Conservation (phyloP, 2,113 vertebrate genomes). For the Chionodraco myersi region DNA sequence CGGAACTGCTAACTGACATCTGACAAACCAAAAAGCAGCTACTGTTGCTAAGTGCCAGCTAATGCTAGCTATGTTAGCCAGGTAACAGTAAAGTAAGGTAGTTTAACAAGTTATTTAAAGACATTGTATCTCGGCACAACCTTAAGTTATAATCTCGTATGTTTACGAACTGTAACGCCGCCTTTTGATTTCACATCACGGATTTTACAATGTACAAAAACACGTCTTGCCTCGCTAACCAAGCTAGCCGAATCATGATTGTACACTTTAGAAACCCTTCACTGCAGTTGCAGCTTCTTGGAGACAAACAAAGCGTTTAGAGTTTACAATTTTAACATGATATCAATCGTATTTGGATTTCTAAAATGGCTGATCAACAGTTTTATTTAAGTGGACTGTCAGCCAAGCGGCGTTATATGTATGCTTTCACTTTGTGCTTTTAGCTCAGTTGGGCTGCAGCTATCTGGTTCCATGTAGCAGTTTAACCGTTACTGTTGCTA, state of each 20-base stretch:
- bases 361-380: background rate
- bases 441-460: conserved; percentile 6
- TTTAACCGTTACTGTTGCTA: background rate
- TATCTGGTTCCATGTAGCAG: background rate
- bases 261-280: background rate
- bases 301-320: fast-evolving
- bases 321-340: background rate
- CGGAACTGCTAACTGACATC: conserved; percentile 15
- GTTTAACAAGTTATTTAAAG: background rate
- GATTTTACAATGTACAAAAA: background rate
- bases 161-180: fast-evolving
- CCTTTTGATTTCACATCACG: background rate
- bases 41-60: conserved; percentile 36
- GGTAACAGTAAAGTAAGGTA: background rate
- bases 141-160: background rate
- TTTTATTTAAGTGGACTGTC: no score
- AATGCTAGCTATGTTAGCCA: conserved; percentile 38
- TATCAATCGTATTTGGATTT: no score
- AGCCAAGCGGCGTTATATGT: background rate
- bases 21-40: conserved; percentile 11
- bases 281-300: conserved; percentile 2
- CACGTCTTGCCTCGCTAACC: conserved; percentile 24
- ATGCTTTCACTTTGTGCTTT: conserved; percentile 6
- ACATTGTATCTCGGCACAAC: fast-evolving
- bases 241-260: conserved; percentile 32